A percentile compares a stretch with the other conserved stretches of the same genome.
These are phyloP conservation scores for Perizoma affinitatum DNA, from an alignment of 2,888 invertebrate species.

Conservation along the genomic window DNA sequence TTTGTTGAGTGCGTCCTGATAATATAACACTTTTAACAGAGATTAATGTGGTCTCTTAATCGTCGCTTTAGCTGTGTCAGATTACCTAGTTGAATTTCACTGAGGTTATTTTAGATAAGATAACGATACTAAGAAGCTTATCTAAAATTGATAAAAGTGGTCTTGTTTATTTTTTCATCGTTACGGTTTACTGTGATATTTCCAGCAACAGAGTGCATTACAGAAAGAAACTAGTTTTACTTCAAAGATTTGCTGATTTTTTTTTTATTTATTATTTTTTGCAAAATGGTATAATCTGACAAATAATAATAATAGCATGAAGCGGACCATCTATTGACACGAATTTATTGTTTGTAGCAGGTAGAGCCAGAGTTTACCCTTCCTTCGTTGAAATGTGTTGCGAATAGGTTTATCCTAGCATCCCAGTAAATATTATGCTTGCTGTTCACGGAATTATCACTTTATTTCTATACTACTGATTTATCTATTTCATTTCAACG, in stretches of 20 bases:
- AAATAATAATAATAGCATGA: constrained; percentile 42
- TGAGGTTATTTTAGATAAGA: constrained; percentile 62
- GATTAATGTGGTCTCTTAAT: constrained; percentile 62
- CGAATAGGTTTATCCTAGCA: constrained; percentile 62
- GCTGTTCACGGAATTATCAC: constrained; percentile 58
- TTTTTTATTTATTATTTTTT: background rate
- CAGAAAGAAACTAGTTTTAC: too few relatives aligned
- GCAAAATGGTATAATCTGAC: constrained; percentile 19
- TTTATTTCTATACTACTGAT: background rate
- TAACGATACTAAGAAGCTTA: constrained; percentile 61
- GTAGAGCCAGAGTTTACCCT: constrained; percentile 73
- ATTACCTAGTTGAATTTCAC: constrained; percentile 63
- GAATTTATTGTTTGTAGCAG: constrained; percentile 73
- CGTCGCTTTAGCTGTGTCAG: constrained; percentile 58
- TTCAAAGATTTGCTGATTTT: too few relatives aligned
- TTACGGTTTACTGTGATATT: constrained; percentile 4
- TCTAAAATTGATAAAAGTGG: constrained; percentile 45
- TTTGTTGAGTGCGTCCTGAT: too few relatives aligned
- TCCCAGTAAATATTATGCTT: constrained; percentile 43
- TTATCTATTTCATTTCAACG: background rate
- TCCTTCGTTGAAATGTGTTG: constrained; percentile 50
- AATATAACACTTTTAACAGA: too few relatives aligned
- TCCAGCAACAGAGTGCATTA: background rate
- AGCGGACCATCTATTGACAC: constrained; percentile 65
- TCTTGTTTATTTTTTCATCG: constrained; percentile 33